These are phyloP conservation scores for Octodon degus DNA, from an alignment of 2,113 vertebrate species.

Conservation along the genomic window DNA sequence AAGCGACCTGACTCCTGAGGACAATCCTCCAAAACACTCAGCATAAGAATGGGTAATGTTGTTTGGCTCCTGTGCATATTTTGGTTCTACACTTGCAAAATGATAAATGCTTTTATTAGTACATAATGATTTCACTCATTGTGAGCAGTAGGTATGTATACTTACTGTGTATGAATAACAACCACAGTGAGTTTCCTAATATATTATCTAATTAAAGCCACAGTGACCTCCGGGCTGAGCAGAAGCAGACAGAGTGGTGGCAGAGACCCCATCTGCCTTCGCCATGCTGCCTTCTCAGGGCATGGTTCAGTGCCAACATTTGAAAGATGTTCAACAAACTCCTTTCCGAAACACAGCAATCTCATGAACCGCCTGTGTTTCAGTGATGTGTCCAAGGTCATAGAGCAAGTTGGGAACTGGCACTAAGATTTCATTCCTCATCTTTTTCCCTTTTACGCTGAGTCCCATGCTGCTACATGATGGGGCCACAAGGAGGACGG, in stretches of 20 bases:
- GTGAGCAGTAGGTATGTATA: neutral
- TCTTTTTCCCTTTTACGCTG: neutral
- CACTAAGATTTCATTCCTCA: neutral
- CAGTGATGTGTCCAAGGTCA: neutral
- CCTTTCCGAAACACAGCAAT: neutral
- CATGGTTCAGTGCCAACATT: neutral
- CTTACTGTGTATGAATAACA: neutral
- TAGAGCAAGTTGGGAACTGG: neutral
- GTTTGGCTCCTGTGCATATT: neutral
- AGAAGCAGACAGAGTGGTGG: neutral
- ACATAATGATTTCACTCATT: neutral
- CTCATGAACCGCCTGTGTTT: neutral
- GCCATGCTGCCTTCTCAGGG: neutral
- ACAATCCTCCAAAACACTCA: neutral
- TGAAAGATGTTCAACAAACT: neutral
- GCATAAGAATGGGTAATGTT: neutral
- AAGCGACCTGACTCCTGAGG: neutral
- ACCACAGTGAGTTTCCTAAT: neutral
- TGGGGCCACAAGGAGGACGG: neutral
- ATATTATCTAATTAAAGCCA: neutral
- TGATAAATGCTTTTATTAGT: neutral
- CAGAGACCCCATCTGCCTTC: neutral
- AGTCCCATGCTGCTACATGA: neutral
- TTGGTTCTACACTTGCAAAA: neutral
- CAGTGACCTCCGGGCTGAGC: neutral